Evolutionary conservation across 2,113 vertebrate species (phyloP).

Genomic region (Oncorhynchus clarkii): DNA sequence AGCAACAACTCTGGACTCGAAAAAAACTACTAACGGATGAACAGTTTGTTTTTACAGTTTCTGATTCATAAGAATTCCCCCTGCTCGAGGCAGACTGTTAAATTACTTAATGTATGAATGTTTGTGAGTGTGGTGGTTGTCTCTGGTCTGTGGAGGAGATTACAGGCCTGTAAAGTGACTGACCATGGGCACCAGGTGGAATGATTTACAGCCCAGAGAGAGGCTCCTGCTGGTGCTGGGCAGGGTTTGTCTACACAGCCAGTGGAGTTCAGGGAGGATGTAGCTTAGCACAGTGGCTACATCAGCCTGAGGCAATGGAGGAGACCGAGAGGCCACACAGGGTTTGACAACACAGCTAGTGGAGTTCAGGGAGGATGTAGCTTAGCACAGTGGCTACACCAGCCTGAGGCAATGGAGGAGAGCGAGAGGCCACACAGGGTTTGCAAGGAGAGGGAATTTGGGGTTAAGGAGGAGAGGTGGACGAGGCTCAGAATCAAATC

Average conservation of each 20-base stretch:
- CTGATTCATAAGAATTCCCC: background rate
- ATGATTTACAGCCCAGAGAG: slow-evolving; percentile 1
- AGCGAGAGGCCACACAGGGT: background rate
- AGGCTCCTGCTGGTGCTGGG: background rate
- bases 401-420: background rate
- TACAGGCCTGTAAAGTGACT: slow-evolving; percentile 21
- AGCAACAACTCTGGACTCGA: background rate
- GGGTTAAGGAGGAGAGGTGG: too few species aligned
- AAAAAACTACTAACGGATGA: background rate
- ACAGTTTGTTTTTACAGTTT: background rate
- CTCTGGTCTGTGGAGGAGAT: slow-evolving; percentile 6
- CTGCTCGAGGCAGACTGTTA: background rate
- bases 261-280: background rate
- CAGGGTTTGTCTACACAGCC: background rate
- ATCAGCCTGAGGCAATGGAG: background rate
- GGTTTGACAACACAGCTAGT: too few species aligned
- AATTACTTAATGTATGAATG: slow-evolving; percentile 10
- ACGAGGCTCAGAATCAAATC: too few species aligned
- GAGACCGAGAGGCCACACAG: background rate
- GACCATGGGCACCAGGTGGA: too few species aligned
- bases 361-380: background rate
- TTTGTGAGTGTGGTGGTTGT: background rate
- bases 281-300: background rate
- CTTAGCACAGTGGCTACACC: background rate
- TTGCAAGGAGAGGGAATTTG: too few species aligned